phyloP scores from a whole-genome alignment of 2,888 invertebrate genomes.

The Pediacus dermestoides region DNA sequence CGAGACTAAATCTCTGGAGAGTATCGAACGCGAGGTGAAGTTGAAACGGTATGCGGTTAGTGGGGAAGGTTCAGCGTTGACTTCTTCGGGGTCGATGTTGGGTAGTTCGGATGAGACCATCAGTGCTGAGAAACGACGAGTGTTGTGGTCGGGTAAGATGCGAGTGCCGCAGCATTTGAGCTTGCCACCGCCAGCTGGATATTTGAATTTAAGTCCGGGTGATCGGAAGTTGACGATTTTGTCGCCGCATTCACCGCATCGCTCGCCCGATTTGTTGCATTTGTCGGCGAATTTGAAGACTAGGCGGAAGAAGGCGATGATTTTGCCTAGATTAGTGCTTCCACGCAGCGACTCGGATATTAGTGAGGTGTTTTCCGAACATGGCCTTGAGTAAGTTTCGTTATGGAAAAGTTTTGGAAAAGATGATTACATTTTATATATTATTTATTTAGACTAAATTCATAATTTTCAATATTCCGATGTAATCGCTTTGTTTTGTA shows the following conservation, averaged over 20 bases:
- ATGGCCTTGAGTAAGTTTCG: slow-evolving; percentile 63
- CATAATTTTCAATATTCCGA: too few species aligned
- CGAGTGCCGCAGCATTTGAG: slow-evolving; percentile 66
- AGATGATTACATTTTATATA: too few species aligned
- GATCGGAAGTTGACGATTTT: slow-evolving; percentile 70
- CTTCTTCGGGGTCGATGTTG: slow-evolving; percentile 27
- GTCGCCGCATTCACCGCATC: slow-evolving; percentile 71
- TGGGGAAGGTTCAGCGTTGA: slow-evolving; percentile 56
- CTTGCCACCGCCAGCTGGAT: slow-evolving; percentile 63
- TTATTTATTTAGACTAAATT: too few species aligned
- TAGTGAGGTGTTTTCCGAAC: slow-evolving; percentile 63
- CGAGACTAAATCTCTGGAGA: slow-evolving; percentile 62
- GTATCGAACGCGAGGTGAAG: slow-evolving; percentile 55
- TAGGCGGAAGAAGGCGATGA: slow-evolving; percentile 68
- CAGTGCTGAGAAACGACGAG: slow-evolving; percentile 64
- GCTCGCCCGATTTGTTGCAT: slow-evolving; percentile 63
- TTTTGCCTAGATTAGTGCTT: slow-evolving; percentile 70
- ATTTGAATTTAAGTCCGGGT: slow-evolving; percentile 53
- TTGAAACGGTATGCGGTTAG: slow-evolving; percentile 59
- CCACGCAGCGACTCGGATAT: slow-evolving; percentile 74
- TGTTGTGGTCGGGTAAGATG: slow-evolving; percentile 65
- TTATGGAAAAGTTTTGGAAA: too few species aligned
- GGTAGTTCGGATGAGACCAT: slow-evolving; percentile 45
- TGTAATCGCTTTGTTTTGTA: too few species aligned
- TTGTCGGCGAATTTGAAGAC: slow-evolving; percentile 53